Base-by-base conservation (phyloP, 2,888 invertebrate genomes). In the Watsonalla binaria region DNA sequence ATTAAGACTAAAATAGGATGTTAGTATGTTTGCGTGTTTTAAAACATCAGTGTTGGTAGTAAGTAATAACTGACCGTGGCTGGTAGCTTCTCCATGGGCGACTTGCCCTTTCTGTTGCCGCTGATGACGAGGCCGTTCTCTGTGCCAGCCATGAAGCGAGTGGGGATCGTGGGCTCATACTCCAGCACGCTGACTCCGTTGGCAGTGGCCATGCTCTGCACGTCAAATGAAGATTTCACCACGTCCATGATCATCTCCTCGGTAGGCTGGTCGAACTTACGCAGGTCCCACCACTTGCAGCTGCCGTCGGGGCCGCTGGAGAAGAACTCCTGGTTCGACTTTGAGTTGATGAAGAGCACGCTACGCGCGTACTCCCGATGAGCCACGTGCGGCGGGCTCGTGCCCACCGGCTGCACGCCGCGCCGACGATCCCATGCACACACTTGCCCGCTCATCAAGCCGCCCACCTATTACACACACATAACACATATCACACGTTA, bases 311-410 rank as follows among this genome's bases (percentile, higher is more conserved):
- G 95, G 0, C 97, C 95, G 0, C 95, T 93, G 0, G 98, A 97
- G 85, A 98, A 98, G 78, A 98, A 98, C 79, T 99, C 98, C 0
- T 95, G 94, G 0, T 97, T 97, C 0, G 96, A 95, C 86, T 99
- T 99, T 0, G 97, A 96, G 77, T 96, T 95, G 55, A 97, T 95
- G 95, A 98, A 98, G 0, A 96, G 82, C 6, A 97, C 94, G 62
- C 94, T 94, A 61, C 95, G 94, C 6, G 96, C 97, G 0, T 96
- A 94, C 85, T 98, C 98, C 39, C 95, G 91, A 79, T 98, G 98
- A 56, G 97, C 96, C 51, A 93, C 92, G 76, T 97, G 96, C 42
- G 96, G 93, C 2, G 94, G 92, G 63, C 95, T 94, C 51, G 92
- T 82, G 62, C 94, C 94, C 0, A 94, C 93, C 0, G 97, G 95